Evolutionary conservation across 30 jellyfish, hydroid and myxozoan genomes (phyloP).

Genomic region (Hydractinia echinata): DNA sequence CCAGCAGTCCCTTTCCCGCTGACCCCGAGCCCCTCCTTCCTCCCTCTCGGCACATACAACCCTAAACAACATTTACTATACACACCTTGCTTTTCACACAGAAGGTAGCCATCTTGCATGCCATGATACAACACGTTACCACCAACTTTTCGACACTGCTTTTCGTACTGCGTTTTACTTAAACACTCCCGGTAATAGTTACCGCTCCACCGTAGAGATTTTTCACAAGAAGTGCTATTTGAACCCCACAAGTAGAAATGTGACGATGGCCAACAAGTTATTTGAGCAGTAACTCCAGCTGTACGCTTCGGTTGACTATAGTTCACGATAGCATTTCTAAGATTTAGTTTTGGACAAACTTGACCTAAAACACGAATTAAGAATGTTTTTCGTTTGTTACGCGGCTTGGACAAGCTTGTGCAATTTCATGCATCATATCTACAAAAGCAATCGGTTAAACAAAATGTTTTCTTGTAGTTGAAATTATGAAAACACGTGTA

Average conservation of each 20-base stretch:
- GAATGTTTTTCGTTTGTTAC: too few relatives aligned
- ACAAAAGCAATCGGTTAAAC: too few relatives aligned
- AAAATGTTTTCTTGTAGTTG: too few relatives aligned
- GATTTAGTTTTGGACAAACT: not conserved
- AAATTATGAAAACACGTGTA: too few relatives aligned
- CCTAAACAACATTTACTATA: too few relatives aligned
- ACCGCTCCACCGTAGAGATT: not conserved
- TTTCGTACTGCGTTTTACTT: not conserved
- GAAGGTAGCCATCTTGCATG: too few relatives aligned
- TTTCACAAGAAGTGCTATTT: not conserved
- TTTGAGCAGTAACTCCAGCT: not conserved
- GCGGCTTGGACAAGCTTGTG: too few relatives aligned
- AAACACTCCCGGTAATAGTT: not conserved
- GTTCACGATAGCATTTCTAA: not conserved
- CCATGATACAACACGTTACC: not conserved
- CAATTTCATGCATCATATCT: too few relatives aligned
- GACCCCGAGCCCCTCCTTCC: too few relatives aligned
- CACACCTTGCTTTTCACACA: too few relatives aligned
- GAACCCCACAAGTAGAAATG: slow-evolving; percentile 6
- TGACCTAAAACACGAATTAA: not conserved
- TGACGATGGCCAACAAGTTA: not conserved
- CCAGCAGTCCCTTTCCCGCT: too few relatives aligned
- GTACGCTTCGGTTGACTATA: not conserved
- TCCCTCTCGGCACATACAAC: too few relatives aligned
- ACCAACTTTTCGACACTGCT: not conserved